phyloP scores from a whole-genome alignment of 2,113 vertebrate species.

The Poicephalus gulielmi region DNA sequence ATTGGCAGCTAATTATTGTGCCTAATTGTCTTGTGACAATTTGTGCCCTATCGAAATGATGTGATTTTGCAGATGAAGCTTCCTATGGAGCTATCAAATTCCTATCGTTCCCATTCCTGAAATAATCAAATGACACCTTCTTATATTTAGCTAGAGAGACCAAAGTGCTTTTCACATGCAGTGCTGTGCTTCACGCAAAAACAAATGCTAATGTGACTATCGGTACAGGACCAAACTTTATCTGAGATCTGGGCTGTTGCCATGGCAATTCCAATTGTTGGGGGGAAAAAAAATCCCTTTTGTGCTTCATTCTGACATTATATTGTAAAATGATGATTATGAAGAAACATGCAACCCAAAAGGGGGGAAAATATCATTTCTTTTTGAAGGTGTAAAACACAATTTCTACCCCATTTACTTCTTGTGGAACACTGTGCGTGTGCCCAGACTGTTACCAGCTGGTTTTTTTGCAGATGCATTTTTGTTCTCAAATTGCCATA shows the following conservation, averaged over 20 bases:
- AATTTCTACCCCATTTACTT: constrained; percentile 39
- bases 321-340: constrained; percentile 68
- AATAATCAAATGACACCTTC: constrained; percentile 67
- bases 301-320: constrained; percentile 72
- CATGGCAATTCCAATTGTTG: constrained; percentile 78
- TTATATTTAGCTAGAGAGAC: constrained; percentile 57
- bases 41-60: background rate
- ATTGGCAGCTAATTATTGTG: background rate
- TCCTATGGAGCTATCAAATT: constrained; percentile 30
- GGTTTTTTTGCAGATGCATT: constrained; percentile 16
- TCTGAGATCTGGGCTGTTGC: constrained; percentile 79
- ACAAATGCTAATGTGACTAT: constrained; percentile 73
- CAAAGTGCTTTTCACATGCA: constrained; percentile 67
- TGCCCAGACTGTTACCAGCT: background rate
- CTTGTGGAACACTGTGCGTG: background rate
- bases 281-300: constrained; percentile 52
- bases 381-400: background rate
- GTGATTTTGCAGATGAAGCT: constrained; percentile 24
- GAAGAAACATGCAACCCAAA: constrained; percentile 50
- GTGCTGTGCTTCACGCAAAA: constrained; percentile 65
- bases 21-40: background rate
- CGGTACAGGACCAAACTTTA: constrained; percentile 77
- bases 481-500: constrained; percentile 14
- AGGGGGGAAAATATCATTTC: background rate
- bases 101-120: constrained; percentile 48